Conservation (phyloP, 2,113 vertebrate genomes). For the Syrrhaptes paradoxus region DNA sequence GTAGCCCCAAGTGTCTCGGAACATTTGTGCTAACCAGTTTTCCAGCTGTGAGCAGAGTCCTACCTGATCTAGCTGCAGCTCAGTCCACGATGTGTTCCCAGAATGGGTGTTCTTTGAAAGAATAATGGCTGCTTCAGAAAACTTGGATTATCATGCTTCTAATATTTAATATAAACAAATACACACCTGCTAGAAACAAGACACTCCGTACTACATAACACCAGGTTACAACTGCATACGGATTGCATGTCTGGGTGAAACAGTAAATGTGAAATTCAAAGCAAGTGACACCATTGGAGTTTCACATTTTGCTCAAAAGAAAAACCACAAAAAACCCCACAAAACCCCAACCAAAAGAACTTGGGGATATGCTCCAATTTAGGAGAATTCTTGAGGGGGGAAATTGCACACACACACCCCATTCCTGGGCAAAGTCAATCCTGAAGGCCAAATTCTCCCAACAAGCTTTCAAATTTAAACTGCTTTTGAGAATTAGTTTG, state of each 20-base stretch:
- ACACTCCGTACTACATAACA: neutral
- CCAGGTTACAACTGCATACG: rapidly evolving
- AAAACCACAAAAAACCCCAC: no score
- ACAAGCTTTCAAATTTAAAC: neutral
- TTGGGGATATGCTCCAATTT: neutral
- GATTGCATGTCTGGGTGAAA: neutral
- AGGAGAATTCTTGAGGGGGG: neutral
- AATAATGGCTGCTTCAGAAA: neutral
- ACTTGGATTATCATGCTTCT: neutral
- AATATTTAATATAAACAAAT: neutral
- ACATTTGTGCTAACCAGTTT: neutral
- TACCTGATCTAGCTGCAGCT: neutral
- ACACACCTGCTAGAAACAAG: neutral
- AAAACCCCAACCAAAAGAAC: neutral
- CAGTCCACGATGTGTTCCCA: neutral
- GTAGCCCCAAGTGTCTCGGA: neutral
- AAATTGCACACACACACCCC: no score
- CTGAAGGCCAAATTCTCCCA: neutral
- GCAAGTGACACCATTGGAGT: neutral
- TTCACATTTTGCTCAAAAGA: neutral
- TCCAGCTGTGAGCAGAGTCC: neutral
- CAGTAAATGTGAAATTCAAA: neutral
- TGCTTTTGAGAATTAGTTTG: neutral
- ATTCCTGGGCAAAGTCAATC: neutral
- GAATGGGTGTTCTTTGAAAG: neutral